A percentile compares a stretch with the other conserved stretches of the same genome.
These are phyloP conservation scores for Resseliella maxima DNA, from an alignment of 2,888 invertebrate species.

Conservation along the genomic window DNA sequence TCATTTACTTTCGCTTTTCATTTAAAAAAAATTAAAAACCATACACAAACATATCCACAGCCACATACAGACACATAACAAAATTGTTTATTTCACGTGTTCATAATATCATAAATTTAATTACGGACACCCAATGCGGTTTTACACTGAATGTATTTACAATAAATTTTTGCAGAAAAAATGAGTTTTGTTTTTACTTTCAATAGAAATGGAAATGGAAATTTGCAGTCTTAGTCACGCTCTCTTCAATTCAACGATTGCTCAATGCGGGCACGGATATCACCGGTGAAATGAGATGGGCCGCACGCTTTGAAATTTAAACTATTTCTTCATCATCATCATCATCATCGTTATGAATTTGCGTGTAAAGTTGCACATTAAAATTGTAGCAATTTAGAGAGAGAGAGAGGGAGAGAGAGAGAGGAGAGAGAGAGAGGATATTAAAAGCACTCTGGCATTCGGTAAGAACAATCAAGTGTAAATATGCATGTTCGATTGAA, in stretches of 20 bases:
- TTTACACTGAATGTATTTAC: neutral
- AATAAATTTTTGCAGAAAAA: neutral
- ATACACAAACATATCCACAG: too few species aligned
- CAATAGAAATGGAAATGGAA: slow-evolving; percentile 1
- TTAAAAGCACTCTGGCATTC: neutral
- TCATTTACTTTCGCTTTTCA: slow-evolving; percentile 18
- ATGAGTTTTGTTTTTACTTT: neutral
- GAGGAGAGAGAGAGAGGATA: neutral
- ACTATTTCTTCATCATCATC: neutral
- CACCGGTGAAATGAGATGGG: neutral
- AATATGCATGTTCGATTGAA: neutral
- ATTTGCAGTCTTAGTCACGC: slow-evolving; percentile 11
- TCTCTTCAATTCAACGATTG: neutral
- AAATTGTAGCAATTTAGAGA: neutral
- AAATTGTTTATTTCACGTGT: neutral
- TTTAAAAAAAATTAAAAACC: neutral
- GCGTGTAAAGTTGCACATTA: neutral
- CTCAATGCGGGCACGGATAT: slow-evolving; percentile 39
- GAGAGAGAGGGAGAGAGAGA: neutral
- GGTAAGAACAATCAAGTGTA: neutral
- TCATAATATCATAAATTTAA: slow-evolving; percentile 8
- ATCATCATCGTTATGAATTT: neutral
- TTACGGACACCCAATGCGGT: neutral
- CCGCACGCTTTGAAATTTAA: neutral
- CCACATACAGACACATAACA: neutral